Percentiles rank a stretch among this genome's conserved stretches.
These are phyloP conservation scores for Deilephila porcellus DNA, from an alignment of 2,888 invertebrate genomes.

Conservation along the genomic window DNA sequence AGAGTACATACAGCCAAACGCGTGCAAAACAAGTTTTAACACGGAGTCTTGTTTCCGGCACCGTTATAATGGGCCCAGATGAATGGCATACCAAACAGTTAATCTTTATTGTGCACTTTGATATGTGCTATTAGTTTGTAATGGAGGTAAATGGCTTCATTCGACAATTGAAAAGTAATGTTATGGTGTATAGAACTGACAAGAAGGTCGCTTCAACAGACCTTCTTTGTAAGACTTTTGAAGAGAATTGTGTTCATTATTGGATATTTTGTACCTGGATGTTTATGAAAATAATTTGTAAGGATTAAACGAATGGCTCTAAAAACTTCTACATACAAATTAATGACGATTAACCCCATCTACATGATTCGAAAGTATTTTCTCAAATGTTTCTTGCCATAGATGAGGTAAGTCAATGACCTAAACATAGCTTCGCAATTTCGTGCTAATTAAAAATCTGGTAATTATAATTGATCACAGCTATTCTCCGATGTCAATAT, in stretches of 20 bases:
- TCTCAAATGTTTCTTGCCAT: not conserved
- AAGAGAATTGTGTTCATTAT: too few species aligned
- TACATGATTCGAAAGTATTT: not conserved
- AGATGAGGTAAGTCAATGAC: not conserved
- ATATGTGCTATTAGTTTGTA: conserved; percentile 28
- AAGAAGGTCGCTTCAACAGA: too few species aligned
- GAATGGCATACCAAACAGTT: conserved; percentile 42
- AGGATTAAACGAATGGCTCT: too few species aligned
- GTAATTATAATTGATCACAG: not conserved
- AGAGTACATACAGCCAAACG: not conserved
- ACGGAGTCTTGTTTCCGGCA: conserved; percentile 55
- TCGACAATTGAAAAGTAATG: not conserved
- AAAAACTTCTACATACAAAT: too few species aligned
- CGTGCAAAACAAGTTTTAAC: conserved; percentile 47
- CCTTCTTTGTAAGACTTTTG: too few species aligned
- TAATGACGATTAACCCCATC: too few species aligned
- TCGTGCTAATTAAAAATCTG: not conserved
- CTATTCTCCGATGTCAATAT: too few species aligned
- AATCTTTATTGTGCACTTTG: conserved; percentile 33
- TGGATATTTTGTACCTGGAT: too few species aligned
- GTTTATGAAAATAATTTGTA: too few species aligned
- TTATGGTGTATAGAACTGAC: too few species aligned
- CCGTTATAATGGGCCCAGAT: conserved; percentile 55
- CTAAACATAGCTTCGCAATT: not conserved
- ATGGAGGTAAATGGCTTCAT: conserved; percentile 6